Evolutionary conservation across 2,797 vertebrate species (phyloP).

Genomic region (Cygnus olor): DNA sequence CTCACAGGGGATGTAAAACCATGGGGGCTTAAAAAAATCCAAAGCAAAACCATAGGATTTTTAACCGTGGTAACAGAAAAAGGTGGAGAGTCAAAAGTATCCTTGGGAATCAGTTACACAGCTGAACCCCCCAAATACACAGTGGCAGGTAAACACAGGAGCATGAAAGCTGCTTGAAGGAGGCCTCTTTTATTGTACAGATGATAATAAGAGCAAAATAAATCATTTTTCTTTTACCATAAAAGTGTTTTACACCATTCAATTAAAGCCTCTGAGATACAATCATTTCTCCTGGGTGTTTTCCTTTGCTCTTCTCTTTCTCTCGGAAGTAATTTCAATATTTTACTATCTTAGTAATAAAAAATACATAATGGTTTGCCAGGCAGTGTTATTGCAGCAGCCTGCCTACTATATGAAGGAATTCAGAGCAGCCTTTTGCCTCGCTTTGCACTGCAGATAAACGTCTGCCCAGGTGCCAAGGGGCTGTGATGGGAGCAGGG

Average conservation of each 20-base stretch:
- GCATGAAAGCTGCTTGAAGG: neutral
- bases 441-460: neutral
- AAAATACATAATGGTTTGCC: slow-evolving; percentile 54
- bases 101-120: neutral
- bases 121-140: neutral
- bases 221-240: slow-evolving; percentile 43
- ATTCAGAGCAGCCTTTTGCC: neutral
- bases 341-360: slow-evolving; percentile 67
- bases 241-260: slow-evolving; percentile 36
- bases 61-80: neutral
- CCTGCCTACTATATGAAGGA: neutral
- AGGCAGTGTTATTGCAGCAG: neutral
- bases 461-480: neutral
- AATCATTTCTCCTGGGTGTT: slow-evolving; percentile 56
- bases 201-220: slow-evolving; percentile 22
- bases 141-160: neutral
- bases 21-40: neutral
- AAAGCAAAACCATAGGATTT: neutral
- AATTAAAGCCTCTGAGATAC: slow-evolving; percentile 36
- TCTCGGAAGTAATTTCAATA: slow-evolving; percentile 65
- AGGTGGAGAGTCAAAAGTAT: neutral
- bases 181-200: neutral
- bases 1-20: neutral
- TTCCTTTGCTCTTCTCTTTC: slow-evolving; percentile 31
- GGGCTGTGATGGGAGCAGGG: neutral